Evolutionary conservation across 2,797 vertebrate species (phyloP).

Genomic region (Mormyrops boulengeri): DNA sequence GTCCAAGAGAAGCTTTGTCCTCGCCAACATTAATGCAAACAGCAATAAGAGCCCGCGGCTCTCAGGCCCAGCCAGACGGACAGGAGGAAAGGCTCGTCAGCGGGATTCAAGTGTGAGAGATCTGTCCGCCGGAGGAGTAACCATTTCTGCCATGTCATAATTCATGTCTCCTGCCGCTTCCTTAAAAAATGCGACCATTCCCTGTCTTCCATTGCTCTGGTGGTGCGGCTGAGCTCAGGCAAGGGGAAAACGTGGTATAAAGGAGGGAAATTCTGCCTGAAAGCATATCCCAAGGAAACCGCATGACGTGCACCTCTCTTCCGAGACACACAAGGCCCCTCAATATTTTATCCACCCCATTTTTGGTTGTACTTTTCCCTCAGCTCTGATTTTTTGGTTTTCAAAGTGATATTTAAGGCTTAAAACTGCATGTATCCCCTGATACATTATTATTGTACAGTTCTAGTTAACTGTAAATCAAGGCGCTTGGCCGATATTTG

Average conservation of each 20-base stretch:
- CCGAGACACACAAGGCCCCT: not conserved
- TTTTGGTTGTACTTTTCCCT: not conserved
- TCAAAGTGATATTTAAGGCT: constrained; percentile 10
- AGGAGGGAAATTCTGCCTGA: constrained; percentile 53
- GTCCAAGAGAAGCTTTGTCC: constrained; percentile 28
- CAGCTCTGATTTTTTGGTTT: not conserved
- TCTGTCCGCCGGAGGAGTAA: constrained; percentile 35
- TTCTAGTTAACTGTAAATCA: not conserved
- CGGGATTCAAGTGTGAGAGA: constrained; percentile 12
- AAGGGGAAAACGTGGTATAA: constrained; percentile 35
- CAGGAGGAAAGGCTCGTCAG: not conserved
- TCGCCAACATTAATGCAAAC: constrained; percentile 9
- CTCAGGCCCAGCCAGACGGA: not conserved
- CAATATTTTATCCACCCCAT: not conserved
- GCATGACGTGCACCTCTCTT: not conserved
- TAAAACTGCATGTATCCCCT: not conserved
- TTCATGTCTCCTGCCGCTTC: constrained; percentile 40
- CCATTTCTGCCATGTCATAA: constrained; percentile 43
- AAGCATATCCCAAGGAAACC: not conserved
- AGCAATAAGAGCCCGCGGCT: not conserved
- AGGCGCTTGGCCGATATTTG: not conserved
- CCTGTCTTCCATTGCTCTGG: constrained; percentile 37
- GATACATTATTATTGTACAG: constrained; percentile 4
- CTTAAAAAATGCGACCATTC: constrained; percentile 44
- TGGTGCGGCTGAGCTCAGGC: constrained; percentile 58